Evolutionary conservation across 2,113 vertebrate species (phyloP), one percentile per base, ranked within the genome.

Genomic region (Lepisosteus oculatus): DNA sequence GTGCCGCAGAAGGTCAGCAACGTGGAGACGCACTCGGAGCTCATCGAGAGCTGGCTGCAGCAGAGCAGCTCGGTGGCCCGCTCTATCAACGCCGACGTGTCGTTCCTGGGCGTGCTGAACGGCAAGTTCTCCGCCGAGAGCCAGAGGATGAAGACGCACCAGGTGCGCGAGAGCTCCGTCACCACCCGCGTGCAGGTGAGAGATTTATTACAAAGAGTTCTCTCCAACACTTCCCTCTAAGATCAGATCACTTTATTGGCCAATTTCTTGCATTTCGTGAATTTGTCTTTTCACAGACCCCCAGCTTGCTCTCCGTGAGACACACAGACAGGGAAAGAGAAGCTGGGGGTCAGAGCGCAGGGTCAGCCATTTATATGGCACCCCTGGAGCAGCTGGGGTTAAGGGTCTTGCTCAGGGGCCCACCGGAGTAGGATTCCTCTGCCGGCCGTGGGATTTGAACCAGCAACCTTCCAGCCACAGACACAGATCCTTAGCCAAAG

Each of bases 21-120:
- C 44, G 83, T 98, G 80, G 94, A 97, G 77, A 90, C 88, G 72
- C 94, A 90, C 84, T 96, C 95, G 0, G 95, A 96, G 82, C 90
- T 98, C 64, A 91, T 97, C 0, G 89, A 83, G 3, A 91, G 93
- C 72, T 98, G 95, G 96, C 78, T 84, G 68, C 86, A 94, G 47
- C 94, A 96, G 61, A 88, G 84, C 75, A 96, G 95, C 80, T 70
- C 83, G 2, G 94, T 92, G 7, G 90, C 95, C 0, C 3, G 57
- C 11, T 87, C 89, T 55, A 90, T 98, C 72, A 97, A 97, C 74
- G 15, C 74, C 0, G 95, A 97, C 1, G 11, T 88, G 0, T 93
- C 94, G 5, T 92, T 90, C n/a, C 79, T 70, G 29, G 85, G 83
- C 0, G 5, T 80, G 17, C 77, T 97, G 71, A 97, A 94, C 0